phyloP scores from a whole-genome alignment of 2,797 vertebrate species.

The Parauchenoglanis punctatus region DNA sequence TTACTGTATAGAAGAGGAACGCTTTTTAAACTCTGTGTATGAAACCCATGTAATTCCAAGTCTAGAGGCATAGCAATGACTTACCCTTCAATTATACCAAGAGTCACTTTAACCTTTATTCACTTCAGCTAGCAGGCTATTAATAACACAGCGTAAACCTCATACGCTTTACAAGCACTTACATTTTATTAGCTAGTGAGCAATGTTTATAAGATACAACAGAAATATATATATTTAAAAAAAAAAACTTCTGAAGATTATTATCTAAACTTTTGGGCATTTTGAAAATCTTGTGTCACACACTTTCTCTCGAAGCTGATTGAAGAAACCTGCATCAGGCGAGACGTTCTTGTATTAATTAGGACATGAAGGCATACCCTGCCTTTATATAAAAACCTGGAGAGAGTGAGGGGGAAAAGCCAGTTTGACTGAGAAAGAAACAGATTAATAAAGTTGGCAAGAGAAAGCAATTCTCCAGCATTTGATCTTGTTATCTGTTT shows the following conservation, averaged over 20 bases:
- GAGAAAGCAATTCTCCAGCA: conserved; percentile 82
- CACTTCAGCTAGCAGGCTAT: neutral
- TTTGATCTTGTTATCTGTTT: conserved; percentile 89
- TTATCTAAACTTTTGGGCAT: neutral
- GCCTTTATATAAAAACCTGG: conserved; percentile 74
- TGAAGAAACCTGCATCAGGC: conserved; percentile 47
- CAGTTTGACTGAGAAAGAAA: conserved; percentile 77
- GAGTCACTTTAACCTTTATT: neutral
- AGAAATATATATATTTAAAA: neutral
- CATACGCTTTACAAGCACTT: neutral
- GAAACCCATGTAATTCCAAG: neutral
- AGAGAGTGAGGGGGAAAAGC: conserved; percentile 58
- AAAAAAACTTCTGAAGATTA: neutral
- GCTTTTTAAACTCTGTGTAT: neutral
- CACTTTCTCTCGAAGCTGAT: neutral
- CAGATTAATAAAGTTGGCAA: conserved; percentile 80
- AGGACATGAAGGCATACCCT: conserved; percentile 60
- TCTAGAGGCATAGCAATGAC: neutral
- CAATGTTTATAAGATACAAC: conserved; percentile 6
- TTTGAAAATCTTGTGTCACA: neutral
- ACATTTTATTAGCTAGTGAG: neutral
- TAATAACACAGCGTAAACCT: conserved; percentile 10
- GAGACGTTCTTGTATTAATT: conserved; percentile 71
- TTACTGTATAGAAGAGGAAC: neutral
- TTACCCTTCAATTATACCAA: neutral